Evolutionary conservation across 2,797 vertebrate genomes (phyloP).

Genomic region (Dryobates pubescens): DNA sequence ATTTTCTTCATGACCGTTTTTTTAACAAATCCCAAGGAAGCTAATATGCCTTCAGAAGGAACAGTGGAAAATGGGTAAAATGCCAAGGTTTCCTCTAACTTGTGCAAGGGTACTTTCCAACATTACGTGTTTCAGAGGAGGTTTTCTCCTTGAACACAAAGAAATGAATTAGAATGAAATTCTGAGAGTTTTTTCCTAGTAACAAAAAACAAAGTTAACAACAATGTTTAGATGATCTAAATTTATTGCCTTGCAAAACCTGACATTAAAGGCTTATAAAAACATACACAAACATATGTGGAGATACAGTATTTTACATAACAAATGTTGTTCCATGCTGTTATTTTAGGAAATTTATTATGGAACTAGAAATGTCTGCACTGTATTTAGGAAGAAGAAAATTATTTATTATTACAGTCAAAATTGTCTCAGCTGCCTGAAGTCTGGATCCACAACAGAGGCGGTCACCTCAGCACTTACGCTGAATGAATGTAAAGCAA

Average conservation of each 20-base stretch:
- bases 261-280: neutral
- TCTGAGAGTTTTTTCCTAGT: neutral
- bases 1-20: slow-evolving; percentile 66
- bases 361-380: neutral
- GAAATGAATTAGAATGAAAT: slow-evolving; percentile 38
- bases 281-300: neutral
- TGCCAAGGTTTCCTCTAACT: slow-evolving; percentile 59
- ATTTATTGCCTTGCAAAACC: neutral
- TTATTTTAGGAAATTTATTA: neutral
- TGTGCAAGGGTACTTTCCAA: slow-evolving; percentile 66
- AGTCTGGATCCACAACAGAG: neutral
- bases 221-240: slow-evolving; percentile 19
- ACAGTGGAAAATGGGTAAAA: slow-evolving; percentile 73
- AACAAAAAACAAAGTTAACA: slow-evolving; percentile 43
- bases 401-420: neutral
- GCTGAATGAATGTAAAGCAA: neutral
- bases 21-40: slow-evolving; percentile 74
- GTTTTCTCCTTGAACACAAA: neutral
- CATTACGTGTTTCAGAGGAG: neutral
- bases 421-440: neutral
- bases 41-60: slow-evolving; percentile 59
- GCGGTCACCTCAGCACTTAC: neutral
- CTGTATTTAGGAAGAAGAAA: neutral
- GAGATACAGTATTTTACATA: neutral
- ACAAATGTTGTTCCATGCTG: neutral